These are phyloP conservation scores for Lasioglossum figueresi DNA, from an alignment of 2,888 invertebrate genomes.

Conservation along the genomic window DNA sequence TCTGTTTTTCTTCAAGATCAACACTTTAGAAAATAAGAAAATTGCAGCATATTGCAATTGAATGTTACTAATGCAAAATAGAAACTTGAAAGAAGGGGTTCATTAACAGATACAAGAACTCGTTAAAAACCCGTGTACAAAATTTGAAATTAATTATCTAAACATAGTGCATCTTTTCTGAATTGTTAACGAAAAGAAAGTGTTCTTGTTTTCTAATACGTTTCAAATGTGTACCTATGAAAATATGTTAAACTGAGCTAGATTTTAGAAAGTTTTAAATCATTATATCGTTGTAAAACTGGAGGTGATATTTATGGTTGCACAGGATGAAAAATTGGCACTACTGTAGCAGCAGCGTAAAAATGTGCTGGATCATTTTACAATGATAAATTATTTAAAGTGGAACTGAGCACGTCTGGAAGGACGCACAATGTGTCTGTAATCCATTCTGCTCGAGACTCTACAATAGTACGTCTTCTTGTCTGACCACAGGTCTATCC, in stretches of 20 bases:
- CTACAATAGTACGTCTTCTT: neutral
- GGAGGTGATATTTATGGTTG: neutral
- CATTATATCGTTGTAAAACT: neutral
- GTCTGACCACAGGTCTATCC: constrained; percentile 1
- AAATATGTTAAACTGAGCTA: neutral
- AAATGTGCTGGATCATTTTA: constrained; percentile 11
- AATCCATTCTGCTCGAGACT: constrained; percentile 29
- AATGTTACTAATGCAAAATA: neutral
- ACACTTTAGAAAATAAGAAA: neutral
- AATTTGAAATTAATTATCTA: neutral
- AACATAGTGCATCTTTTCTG: neutral
- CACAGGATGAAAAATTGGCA: neutral
- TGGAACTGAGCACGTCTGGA: neutral
- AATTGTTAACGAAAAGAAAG: neutral
- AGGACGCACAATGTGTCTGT: neutral
- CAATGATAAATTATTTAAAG: constrained; percentile 18
- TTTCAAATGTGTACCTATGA: neutral
- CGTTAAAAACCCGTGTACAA: neutral
- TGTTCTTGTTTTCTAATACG: neutral
- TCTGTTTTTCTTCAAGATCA: neutral
- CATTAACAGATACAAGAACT: neutral
- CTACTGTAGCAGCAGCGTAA: neutral
- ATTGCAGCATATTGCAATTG: no score
- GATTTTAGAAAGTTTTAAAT: neutral
- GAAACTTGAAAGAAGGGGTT: neutral